Base-by-base conservation (phyloP, 2,113 vertebrate genomes). In the Cyprinodon brontotheroides region DNA sequence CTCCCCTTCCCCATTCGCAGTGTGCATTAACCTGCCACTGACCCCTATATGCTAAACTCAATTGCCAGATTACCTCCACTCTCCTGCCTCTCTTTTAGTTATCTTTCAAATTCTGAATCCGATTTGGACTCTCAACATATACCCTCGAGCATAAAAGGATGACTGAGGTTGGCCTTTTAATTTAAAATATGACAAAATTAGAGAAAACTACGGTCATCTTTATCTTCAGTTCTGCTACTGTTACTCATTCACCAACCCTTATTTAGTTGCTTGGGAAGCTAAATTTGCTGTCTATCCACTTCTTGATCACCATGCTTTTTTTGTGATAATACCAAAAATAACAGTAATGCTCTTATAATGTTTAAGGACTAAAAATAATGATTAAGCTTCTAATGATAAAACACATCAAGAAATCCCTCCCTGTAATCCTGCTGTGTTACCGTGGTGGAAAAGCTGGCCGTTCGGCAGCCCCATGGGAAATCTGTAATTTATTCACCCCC, bases 401-500 rank as follows among this genome's bases (percentile, higher is more conserved):
- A 77, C 86, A 87, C 85, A 80, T 79, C 77, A 72, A 86, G 83
- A 89, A 91, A 91, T 85, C 82, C 78, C 67, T 86, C 68, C 79
- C 80, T 59, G 70, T 89, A 89, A 81, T 88, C 81, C 89, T 72
- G 81, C 87, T 91, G 89, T 91, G 89, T 91, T 85, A 3, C 9
- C 78, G 45, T 78, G 83, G 91, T 61, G 78, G 80, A 79, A 81
- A 72, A 77, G 74, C 82, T 45, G 83, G 84, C 84, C 90, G 79
- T 70, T 6, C 47, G 69, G 11, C 47, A 20, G 77, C 87, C 93
- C 78, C 90, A 72, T 88, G 89, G 91, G 93, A 92, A 86, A 92
- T 91, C 78, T 79, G 82, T 92, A 92, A 94, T 94, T 71, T 92
- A 93, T 94, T 92, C 92, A 92, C 88, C 87, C 75, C 87, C 86